phyloP scores from a whole-genome alignment of 2,113 vertebrate species.

The Polyodon spathula region DNA sequence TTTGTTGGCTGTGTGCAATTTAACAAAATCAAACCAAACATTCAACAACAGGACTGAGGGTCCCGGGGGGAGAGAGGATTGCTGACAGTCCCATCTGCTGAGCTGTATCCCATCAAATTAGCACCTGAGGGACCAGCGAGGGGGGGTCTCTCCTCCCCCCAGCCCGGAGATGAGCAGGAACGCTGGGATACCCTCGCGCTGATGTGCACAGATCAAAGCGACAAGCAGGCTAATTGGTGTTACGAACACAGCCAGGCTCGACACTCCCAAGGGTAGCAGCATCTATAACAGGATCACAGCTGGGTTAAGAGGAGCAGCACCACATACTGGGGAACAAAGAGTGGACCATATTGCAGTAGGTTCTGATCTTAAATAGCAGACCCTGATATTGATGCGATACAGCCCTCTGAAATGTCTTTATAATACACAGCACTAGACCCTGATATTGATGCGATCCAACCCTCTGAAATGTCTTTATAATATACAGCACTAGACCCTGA shows the following conservation, averaged over 20 bases:
- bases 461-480: too few species aligned
- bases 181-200: background rate
- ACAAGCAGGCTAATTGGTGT: conserved; percentile 59
- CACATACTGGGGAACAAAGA: too few species aligned
- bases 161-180: conserved; percentile 23
- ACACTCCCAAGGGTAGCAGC: conserved; percentile 43
- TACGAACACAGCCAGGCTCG: conserved; percentile 50
- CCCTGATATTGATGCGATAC: too few species aligned
- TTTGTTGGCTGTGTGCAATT: conserved; percentile 13
- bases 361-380: too few species aligned
- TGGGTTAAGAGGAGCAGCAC: too few species aligned
- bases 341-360: too few species aligned
- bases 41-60: conserved; percentile 12
- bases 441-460: too few species aligned
- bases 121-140: conserved; percentile 58
- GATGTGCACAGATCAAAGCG: conserved; percentile 49
- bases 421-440: too few species aligned
- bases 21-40: conserved; percentile 12
- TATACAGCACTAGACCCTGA: too few species aligned
- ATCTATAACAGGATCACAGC: background rate
- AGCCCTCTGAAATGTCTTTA: too few species aligned
- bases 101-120: conserved; percentile 48
- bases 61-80: conserved; percentile 52
- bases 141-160: conserved; percentile 43
- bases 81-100: conserved; percentile 67